Conservation (phyloP, 2,113 vertebrate species). For the Cephalophus harveyi region DNA sequence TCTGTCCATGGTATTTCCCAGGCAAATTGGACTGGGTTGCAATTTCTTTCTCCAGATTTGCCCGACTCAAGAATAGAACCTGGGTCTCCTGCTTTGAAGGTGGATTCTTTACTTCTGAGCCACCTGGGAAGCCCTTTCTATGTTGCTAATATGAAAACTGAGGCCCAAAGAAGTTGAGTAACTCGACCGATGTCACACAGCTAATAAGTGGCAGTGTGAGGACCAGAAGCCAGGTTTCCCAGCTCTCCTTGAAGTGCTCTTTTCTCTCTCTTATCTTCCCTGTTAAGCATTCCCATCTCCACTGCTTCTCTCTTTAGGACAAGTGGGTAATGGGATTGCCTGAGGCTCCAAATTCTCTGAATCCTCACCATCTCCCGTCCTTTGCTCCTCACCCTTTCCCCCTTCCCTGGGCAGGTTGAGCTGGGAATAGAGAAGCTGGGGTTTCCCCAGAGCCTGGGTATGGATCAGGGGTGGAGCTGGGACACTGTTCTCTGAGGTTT, state of each 20-base stretch:
- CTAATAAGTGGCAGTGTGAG: not conserved
- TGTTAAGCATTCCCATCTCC: not conserved
- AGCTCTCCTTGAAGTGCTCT: not conserved
- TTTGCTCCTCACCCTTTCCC: not conserved
- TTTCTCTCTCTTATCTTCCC: not conserved
- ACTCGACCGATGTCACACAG: not conserved
- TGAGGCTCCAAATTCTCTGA: not conserved
- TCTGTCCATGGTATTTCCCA: not conserved
- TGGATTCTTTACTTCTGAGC: not conserved
- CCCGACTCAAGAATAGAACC: not conserved
- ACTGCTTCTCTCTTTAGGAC: not conserved
- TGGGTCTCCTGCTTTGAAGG: not conserved
- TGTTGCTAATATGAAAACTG: constrained; percentile 38
- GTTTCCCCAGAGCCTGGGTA: constrained; percentile 37
- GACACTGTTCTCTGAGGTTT: constrained; percentile 22
- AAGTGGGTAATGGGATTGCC: not conserved
- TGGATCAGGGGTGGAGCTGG: constrained; percentile 35
- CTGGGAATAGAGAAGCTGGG: not conserved
- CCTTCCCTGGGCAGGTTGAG: not conserved
- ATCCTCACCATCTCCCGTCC: not conserved
- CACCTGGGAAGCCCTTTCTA: not conserved
- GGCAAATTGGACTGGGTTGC: not conserved
- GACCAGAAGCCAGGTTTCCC: not conserved
- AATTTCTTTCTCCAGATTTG: not conserved
- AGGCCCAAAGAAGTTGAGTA: constrained; percentile 4